Evolutionary conservation across 2,113 vertebrate species (phyloP).

Genomic region (Nesoenas mayeri): DNA sequence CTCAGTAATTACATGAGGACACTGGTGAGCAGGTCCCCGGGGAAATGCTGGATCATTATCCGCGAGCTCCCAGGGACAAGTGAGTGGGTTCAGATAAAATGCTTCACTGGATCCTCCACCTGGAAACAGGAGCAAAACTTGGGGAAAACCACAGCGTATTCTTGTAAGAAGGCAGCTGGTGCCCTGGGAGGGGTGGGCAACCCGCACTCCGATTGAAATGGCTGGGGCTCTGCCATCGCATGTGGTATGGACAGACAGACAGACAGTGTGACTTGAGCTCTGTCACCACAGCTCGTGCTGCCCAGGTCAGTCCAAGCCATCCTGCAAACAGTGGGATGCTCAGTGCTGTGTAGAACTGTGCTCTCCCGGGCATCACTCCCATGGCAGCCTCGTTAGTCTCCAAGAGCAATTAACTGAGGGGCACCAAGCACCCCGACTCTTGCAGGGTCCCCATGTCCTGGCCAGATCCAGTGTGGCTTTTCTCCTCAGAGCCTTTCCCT

Average conservation of each 20-base stretch:
- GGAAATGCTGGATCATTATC: neutral
- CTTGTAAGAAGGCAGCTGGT: neutral
- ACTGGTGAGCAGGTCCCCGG: neutral
- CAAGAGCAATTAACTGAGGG: neutral
- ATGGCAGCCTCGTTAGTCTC: neutral
- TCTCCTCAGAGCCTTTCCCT: neutral
- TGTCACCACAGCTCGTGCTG: fast-evolving
- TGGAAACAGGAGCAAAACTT: neutral
- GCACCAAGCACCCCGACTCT: fast-evolving
- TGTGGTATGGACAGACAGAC: fast-evolving
- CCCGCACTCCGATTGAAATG: fast-evolving
- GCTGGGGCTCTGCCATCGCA: neutral
- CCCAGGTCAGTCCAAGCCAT: neutral
- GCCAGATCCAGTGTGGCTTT: neutral
- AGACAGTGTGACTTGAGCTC: fast-evolving
- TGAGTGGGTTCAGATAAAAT: neutral
- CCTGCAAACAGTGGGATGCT: fast-evolving
- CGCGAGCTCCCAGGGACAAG: neutral
- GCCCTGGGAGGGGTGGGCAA: neutral
- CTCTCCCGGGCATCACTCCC: neutral
- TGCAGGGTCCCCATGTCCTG: neutral
- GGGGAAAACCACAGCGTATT: fast-evolving
- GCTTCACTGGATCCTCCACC: neutral
- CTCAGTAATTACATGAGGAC: neutral
- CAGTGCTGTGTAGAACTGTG: fast-evolving